These are phyloP conservation scores for Scaptomyza tumidula DNA, from an alignment of 2,888 invertebrate genomes.

Conservation along the genomic window DNA sequence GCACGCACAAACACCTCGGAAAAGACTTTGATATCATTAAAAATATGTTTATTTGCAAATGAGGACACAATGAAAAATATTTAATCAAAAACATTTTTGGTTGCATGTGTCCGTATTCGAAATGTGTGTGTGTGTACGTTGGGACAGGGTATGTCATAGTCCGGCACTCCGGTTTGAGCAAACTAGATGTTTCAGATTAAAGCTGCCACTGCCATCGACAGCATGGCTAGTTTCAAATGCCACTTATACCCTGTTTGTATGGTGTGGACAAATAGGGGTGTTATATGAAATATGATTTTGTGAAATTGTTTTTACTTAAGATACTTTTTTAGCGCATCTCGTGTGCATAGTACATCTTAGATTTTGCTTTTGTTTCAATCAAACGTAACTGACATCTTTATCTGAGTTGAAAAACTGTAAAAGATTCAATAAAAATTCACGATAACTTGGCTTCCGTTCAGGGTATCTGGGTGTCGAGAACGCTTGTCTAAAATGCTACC, in stretches of 20 bases:
- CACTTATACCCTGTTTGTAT: slow-evolving; percentile 19
- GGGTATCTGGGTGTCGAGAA: slow-evolving; percentile 1
- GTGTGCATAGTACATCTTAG: no score
- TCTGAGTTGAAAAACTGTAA: not conserved
- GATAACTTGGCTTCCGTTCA: not conserved
- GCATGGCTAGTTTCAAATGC: slow-evolving; percentile 24
- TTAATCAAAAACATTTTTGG: no score
- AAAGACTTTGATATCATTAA: no score
- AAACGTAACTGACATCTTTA: not conserved
- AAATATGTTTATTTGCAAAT: no score
- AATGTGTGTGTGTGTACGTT: not conserved
- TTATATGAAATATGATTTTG: not conserved
- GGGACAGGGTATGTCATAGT: not conserved
- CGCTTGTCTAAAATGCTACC: no score
- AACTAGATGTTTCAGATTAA: slow-evolving; percentile 36
- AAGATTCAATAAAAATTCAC: no score
- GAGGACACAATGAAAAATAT: no score
- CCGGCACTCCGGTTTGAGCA: not conserved
- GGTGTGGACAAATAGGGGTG: not conserved
- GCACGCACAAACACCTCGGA: no score
- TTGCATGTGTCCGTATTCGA: no score
- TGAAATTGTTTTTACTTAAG: no score
- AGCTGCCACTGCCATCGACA: slow-evolving; percentile 28
- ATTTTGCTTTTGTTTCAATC: not conserved
- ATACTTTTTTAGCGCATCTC: no score